Evolutionary conservation across 64 coral and sea anemone species (phyloP), one percentile per base, ranked within the genome.

Genomic region (Pocillopora damicornis): DNA sequence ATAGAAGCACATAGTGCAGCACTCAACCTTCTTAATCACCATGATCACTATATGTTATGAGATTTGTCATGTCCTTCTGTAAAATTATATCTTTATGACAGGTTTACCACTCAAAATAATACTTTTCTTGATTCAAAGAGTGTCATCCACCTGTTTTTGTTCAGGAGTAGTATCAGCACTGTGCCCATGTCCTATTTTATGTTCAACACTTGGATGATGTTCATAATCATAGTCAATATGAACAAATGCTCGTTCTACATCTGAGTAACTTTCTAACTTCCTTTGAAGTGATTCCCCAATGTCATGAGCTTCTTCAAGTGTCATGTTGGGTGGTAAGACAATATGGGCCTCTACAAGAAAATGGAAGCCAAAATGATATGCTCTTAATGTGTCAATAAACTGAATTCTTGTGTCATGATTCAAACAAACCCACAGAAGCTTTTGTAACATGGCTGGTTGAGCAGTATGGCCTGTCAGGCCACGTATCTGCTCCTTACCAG

Each of bases 211-310:
- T 15, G 93, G 90, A 36, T 83, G 76, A 85, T 99, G 97, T 74
- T 99, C 97, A 91, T 77, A 99, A 73, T 99, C 97, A 76, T 99
- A 95, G 75, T 99, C 97, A 75, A 99, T 95, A 79, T 99, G 97
- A 7, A 99, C 97, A 93, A 99, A 99, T 11, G 97, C 97, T 88
- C 93, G 86, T 82, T 99, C 97, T 76, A 99, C 93, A 80, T 88
- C 76, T 60, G 90, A 85, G 83, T 93, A 95, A 12, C 63, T 94
- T 26, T 95, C 93, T 7, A 99, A 74, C 77, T 99, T 99, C 74
- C 86, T 93, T 76, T 99, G 97, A 71, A 99, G 76, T 64, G 93
- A 86, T 63, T 99, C 97, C 23, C 97, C 97, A 84, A 99, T 95
- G 35, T 99, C 93, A 99, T 99, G 97, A 22, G 97, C 97, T 63